phyloP scores from a whole-genome alignment of 2,888 invertebrate genomes.

The Psylliodes chrysocephalus region DNA sequence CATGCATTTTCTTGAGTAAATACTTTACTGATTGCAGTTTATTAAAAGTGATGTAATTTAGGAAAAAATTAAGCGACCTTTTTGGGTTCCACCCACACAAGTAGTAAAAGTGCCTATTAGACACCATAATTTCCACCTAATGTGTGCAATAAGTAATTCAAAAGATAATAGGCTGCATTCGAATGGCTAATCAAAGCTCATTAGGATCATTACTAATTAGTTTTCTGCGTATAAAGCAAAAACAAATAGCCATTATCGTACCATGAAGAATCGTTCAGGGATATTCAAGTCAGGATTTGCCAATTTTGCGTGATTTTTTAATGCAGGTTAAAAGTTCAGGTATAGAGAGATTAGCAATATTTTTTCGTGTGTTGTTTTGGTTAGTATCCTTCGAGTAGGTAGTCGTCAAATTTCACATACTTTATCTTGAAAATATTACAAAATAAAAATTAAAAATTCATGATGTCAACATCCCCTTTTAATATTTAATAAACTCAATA shows the following conservation, averaged over 20 bases:
- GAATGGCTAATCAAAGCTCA: slow-evolving; percentile 18
- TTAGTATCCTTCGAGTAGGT: no score
- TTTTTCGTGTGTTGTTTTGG: no score
- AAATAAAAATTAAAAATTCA: no score
- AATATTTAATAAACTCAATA: no score
- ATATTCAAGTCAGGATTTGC: slow-evolving; percentile 7
- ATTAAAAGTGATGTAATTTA: neutral
- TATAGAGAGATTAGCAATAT: neutral
- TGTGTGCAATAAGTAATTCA: slow-evolving; percentile 7
- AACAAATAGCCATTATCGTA: slow-evolving; percentile 11
- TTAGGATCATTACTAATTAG: slow-evolving; percentile 12
- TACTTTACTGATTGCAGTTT: neutral
- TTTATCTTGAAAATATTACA: no score
- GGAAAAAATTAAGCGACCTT: neutral
- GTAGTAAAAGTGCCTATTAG: slow-evolving; percentile 3
- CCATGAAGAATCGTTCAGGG: slow-evolving; percentile 1
- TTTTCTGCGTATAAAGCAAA: slow-evolving; percentile 13
- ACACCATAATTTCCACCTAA: slow-evolving; percentile 2
- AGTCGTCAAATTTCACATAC: no score
- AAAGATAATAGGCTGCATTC: slow-evolving; percentile 2
- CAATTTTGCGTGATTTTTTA: slow-evolving; percentile 8
- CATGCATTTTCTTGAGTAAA: no score
- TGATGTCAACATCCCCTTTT: no score
- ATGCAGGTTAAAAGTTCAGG: neutral
- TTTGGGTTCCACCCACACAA: neutral